Conservation (phyloP, 2,888 invertebrate species). For the Saturnia japonica region DNA sequence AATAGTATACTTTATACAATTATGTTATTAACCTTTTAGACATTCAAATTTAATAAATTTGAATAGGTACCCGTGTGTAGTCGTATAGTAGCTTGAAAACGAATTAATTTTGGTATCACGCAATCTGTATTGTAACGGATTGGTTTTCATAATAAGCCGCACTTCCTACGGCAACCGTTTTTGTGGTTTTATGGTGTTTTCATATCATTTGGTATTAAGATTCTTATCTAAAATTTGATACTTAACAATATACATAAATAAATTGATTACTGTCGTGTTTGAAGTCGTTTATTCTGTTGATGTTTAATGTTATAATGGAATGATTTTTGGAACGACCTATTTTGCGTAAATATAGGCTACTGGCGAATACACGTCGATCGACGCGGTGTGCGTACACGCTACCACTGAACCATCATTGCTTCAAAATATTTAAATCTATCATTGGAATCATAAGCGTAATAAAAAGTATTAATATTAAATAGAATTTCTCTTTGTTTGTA, state of each 20-base stretch:
- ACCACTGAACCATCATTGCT: no score
- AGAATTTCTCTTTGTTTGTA: background rate
- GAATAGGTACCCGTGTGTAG: background rate
- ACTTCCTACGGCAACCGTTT: conserved; percentile 54
- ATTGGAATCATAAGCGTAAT: background rate
- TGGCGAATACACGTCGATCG: no score
- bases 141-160: conserved; percentile 61
- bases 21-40: no score
- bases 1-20: background rate
- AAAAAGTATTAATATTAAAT: background rate
- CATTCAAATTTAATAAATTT: background rate
- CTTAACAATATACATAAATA: background rate
- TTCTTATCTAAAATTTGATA: conserved; percentile 41
- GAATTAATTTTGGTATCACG: conserved; percentile 76
- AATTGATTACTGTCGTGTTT: background rate
- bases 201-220: conserved; percentile 52
- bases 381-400: no score
- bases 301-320: background rate
- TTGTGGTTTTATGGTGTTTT: conserved; percentile 63
- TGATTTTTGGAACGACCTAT: background rate
- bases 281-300: background rate
- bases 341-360: no score
- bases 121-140: conserved; percentile 66
- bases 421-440: background rate
- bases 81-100: conserved; percentile 42